These are phyloP conservation scores for Caenorhabditis sp. DNA, from an alignment of 2,888 invertebrate genomes.

Conservation along the genomic window DNA sequence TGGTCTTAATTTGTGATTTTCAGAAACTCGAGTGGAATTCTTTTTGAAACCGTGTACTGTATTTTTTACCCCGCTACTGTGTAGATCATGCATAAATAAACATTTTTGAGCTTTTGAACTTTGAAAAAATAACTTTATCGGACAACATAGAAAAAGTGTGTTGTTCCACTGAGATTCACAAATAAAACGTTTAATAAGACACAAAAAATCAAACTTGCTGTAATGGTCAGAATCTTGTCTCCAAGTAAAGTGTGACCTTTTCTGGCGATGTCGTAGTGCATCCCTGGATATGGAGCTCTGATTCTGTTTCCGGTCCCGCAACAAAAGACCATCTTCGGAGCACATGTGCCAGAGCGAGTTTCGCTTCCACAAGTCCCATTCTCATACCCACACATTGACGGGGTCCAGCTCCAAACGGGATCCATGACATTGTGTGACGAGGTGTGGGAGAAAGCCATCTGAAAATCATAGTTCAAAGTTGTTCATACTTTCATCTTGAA, in stretches of 20 bases:
- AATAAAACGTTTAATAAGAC: not conserved
- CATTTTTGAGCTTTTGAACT: not conserved
- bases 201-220: not conserved
- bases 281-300: conserved; percentile 64
- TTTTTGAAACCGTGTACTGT: conserved; percentile 12
- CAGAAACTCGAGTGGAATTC: not conserved
- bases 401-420: conserved; percentile 80
- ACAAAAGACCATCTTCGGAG: conserved; percentile 71
- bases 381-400: conserved; percentile 80
- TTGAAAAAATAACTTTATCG: not conserved
- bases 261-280: conserved; percentile 57
- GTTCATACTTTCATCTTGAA: not conserved
- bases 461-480: not conserved
- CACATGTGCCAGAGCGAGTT: conserved; percentile 74
- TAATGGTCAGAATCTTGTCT: conserved; percentile 36
- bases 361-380: conserved; percentile 78
- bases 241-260: conserved; percentile 51
- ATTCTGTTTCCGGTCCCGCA: conserved; percentile 73
- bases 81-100: conserved; percentile 29
- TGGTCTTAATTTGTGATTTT: conserved; percentile 61
- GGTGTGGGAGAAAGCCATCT: conserved; percentile 66
- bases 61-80: not conserved
- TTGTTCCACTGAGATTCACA: not conserved
- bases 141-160: not conserved
- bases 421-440: conserved; percentile 67